Base-by-base conservation (phyloP, 2,888 invertebrate genomes). In the Uropetala carovei region DNA sequence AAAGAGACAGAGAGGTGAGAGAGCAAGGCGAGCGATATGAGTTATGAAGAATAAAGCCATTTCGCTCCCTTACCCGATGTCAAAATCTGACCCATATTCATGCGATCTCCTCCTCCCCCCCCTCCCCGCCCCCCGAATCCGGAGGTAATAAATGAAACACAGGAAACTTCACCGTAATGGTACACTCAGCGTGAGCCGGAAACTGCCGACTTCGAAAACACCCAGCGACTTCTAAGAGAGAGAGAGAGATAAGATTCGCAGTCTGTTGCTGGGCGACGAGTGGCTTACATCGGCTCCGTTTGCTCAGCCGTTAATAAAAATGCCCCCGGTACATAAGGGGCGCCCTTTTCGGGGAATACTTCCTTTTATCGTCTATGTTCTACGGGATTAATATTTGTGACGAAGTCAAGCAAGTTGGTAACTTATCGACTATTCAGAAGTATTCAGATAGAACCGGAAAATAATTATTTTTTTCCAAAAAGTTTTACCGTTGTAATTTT, bases 101-200 rank as follows among this genome's bases (percentile, higher is more conserved):
- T 10, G 68, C 13, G 7, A n/a, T 43, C 43, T 43, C 43, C 43
- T 43, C 5, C 5, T 43, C 5, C 43, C 5, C n/a, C n/a, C n/a
- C n/a, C n/a, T n/a, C n/a, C n/a, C n/a, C n/a, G n/a, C n/a, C n/a
- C n/a, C 43, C 43, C 43, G 43, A 10, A n/a, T n/a, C 68, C 68
- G 68, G 68, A 68, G 68, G 68, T 68, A 68, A 68, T 68, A 68
- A 68, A 68, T 68, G 68, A 68, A 68, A 68, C 68, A 68, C 68
- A 68, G 68, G 68, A 68, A 68, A 68, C 68, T 68, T 22, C 22
- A 22, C 68, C 68, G 68, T 68, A 22, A 68, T 68, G n/a, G 68
- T 68, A 22, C 7, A 68, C 68, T n/a, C 68, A 22, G 68, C 22
- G 22, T 68, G 68, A 68, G 68, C 22, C 68, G 68, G 68, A 68